These are phyloP conservation scores for Pyrocephalus nanus DNA, from an alignment of 2,797 vertebrate species.

Conservation along the genomic window DNA sequence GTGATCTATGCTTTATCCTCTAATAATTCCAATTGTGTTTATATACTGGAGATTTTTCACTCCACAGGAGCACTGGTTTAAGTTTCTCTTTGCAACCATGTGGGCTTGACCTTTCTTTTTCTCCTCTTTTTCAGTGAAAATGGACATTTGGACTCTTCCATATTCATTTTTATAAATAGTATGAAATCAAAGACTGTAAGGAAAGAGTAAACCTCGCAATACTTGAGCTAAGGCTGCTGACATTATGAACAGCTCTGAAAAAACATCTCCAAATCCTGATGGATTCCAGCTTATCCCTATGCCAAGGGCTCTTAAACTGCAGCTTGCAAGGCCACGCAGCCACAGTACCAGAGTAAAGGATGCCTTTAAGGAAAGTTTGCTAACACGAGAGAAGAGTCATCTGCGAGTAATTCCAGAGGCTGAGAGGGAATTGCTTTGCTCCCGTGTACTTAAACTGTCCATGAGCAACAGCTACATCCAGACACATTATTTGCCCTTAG, in stretches of 20 bases:
- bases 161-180: neutral
- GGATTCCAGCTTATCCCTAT: neutral
- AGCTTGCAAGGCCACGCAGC: neutral
- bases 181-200: neutral
- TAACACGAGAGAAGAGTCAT: accelerated
- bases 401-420: neutral
- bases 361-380: neutral
- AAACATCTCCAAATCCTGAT: neutral
- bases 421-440: neutral
- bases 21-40: neutral
- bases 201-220: neutral
- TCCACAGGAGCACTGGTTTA: neutral
- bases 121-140: neutral
- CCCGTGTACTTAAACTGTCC: neutral
- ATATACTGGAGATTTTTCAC: neutral
- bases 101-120: neutral
- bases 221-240: neutral
- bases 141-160: neutral
- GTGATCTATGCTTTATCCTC: neutral
- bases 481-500: neutral
- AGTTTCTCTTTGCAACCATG: neutral
- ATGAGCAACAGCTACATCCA: neutral
- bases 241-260: neutral
- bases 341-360: neutral
- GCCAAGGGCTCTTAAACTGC: neutral